phyloP scores from a whole-genome alignment of 1,140 invertebrate genomes.

The Rhyacophila brunnea region DNA sequence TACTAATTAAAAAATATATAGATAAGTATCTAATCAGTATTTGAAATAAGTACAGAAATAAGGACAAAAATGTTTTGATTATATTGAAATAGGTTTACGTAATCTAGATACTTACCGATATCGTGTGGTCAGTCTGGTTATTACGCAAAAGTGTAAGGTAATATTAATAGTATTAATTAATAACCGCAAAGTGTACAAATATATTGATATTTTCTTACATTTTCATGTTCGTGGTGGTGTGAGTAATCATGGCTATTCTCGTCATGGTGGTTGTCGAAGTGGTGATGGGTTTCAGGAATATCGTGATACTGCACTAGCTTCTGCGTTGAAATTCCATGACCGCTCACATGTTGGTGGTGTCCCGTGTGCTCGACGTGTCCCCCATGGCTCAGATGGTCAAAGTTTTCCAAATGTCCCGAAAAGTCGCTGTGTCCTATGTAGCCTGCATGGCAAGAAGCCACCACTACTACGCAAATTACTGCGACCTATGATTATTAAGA shows the following conservation, averaged over 20 bases:
- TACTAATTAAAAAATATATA: too few relatives aligned
- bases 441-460: not conserved
- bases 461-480: not conserved
- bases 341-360: slow-evolving; percentile 38
- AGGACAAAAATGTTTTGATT: too few relatives aligned
- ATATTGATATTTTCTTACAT: not conserved
- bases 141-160: too few relatives aligned
- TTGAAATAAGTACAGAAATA: too few relatives aligned
- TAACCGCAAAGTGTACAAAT: too few relatives aligned
- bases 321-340: slow-evolving; percentile 45
- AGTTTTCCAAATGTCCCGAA: not conserved
- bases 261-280: slow-evolving; percentile 7
- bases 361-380: slow-evolving; percentile 43
- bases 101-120: too few relatives aligned
- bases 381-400: slow-evolving; percentile 39
- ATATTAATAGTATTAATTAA: too few relatives aligned
- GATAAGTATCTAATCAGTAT: too few relatives aligned
- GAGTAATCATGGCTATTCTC: slow-evolving; percentile 9
- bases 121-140: too few relatives aligned
- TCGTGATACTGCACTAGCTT: slow-evolving; percentile 50
- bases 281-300: slow-evolving; percentile 42
- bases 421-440: not conserved
- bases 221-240: slow-evolving; percentile 6
- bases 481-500: not conserved
- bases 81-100: too few relatives aligned